These are phyloP conservation scores for Hypselothyrea guttata DNA, from an alignment of 2,888 invertebrate genomes.

Conservation along the genomic window DNA sequence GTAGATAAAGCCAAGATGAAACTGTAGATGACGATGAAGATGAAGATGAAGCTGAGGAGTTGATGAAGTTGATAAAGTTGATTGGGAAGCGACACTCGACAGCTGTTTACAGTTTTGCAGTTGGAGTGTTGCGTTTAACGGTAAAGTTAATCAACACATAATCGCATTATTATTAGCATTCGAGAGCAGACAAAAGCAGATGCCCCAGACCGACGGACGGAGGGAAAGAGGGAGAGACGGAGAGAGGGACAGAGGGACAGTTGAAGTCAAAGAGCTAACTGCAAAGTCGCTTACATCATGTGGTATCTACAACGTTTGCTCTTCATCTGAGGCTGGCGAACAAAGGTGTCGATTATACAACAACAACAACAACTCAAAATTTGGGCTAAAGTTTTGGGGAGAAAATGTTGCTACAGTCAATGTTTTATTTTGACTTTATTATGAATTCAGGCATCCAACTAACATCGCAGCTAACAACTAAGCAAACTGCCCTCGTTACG, in stretches of 20 bases:
- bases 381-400: background rate
- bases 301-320: slow-evolving; percentile 4
- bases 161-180: slow-evolving; percentile 64
- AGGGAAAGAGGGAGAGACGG: slow-evolving; percentile 12
- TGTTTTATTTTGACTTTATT: too few species aligned
- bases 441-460: too few species aligned
- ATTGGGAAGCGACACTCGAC: too few species aligned
- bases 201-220: slow-evolving; percentile 3
- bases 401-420: too few species aligned
- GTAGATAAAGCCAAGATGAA: background rate
- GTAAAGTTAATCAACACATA: slow-evolving; percentile 66
- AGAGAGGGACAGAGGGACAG: background rate
- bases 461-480: too few species aligned
- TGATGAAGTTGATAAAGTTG: too few species aligned
- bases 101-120: background rate
- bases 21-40: background rate
- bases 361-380: slow-evolving; percentile 3
- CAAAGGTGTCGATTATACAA: slow-evolving; percentile 12
- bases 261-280: slow-evolving; percentile 10
- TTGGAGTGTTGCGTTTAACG: slow-evolving; percentile 40
- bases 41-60: too few species aligned
- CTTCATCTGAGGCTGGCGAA: slow-evolving; percentile 4
- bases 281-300: slow-evolving; percentile 30
- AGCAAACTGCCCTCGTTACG: too few species aligned
- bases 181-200: slow-evolving; percentile 22